These are phyloP conservation scores for Marcusenius ussheri DNA, from an alignment of 2,113 vertebrate genomes.

Conservation along the genomic window DNA sequence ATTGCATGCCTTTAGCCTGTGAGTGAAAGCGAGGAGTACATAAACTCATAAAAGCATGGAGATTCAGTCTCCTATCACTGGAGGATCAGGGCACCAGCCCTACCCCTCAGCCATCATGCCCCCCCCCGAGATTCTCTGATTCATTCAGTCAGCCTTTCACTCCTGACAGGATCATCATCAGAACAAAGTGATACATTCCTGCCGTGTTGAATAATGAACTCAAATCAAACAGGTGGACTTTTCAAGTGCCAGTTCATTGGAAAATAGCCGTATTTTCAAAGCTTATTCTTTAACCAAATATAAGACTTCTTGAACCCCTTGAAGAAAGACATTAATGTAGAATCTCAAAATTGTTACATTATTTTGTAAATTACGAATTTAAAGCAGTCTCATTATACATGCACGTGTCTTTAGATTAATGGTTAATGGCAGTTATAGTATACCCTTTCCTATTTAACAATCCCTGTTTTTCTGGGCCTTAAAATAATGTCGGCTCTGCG, in stretches of 20 bases:
- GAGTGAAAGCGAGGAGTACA: not conserved
- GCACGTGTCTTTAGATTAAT: not conserved
- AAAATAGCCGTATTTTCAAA: not conserved
- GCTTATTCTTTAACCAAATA: slow-evolving; percentile 16
- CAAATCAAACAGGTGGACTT: not conserved
- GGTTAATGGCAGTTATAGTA: not conserved
- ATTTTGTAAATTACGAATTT: not conserved
- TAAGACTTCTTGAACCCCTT: not conserved
- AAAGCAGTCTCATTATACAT: not conserved
- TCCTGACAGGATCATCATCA: not conserved
- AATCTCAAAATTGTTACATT: not conserved
- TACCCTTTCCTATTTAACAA: not conserved
- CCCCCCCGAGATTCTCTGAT: not conserved
- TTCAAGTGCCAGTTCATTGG: not conserved
- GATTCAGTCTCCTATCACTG: not conserved
- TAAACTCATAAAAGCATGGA: not conserved
- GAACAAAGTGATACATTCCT: not conserved
- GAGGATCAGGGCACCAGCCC: not conserved
- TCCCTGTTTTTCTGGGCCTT: not conserved
- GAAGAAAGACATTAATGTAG: not conserved
- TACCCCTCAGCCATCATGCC: not conserved
- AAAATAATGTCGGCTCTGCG: not conserved
- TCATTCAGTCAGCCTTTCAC: not conserved
- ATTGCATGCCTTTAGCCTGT: not conserved
- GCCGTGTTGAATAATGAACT: not conserved